Conservation (phyloP, 2,113 vertebrate species). For the Numida meleagris region DNA sequence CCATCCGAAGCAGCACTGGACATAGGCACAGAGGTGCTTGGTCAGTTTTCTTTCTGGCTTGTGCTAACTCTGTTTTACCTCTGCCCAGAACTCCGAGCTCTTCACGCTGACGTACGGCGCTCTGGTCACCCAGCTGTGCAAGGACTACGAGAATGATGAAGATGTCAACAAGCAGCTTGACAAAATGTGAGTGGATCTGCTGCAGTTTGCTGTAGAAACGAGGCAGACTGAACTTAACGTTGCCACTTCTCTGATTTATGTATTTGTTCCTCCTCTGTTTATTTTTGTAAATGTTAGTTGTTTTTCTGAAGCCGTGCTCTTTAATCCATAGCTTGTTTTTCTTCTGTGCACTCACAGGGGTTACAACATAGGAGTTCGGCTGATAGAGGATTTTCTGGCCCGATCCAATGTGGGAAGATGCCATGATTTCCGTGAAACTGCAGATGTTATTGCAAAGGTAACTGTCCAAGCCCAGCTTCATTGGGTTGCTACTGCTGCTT, state of each 20-base stretch:
- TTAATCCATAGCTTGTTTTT: neutral
- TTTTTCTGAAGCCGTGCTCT: neutral
- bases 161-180: constrained; percentile 99
- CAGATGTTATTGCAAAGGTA: constrained; percentile 98
- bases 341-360: constrained; percentile 82
- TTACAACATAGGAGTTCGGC: constrained; percentile 97
- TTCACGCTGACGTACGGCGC: constrained; percentile 97
- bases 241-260: neutral
- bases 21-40: neutral
- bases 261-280: fast-evolving
- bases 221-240: neutral
- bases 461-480: neutral
- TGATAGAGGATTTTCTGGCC: constrained; percentile 98
- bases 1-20: neutral
- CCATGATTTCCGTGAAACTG: constrained; percentile 98
- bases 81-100: constrained; percentile 92
- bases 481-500: neutral
- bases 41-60: neutral
- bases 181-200: constrained; percentile 88
- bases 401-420: constrained; percentile 96
- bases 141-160: constrained; percentile 98
- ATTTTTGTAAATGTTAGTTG: neutral
- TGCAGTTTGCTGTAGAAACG: neutral
- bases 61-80: constrained; percentile 50
- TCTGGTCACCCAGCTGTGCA: constrained; percentile 97